Evolutionary conservation across 2,888 invertebrate species (phyloP).

Genomic region (Epinotia demarniana): DNA sequence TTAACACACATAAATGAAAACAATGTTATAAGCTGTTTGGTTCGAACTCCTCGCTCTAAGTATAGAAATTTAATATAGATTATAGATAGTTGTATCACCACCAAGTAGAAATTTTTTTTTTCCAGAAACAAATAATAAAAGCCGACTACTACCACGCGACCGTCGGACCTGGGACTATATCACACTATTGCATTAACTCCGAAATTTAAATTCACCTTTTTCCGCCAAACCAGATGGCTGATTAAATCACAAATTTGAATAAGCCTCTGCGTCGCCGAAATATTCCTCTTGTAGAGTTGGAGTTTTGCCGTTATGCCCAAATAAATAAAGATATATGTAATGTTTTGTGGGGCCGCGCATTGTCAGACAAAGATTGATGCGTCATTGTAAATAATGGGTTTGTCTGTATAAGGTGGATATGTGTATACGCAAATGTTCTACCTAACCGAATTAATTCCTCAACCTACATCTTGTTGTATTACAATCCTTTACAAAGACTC

Average conservation of each 20-base stretch:
- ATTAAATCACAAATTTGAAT: constrained; percentile 22
- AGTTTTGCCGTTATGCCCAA: constrained; percentile 19
- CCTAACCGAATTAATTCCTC: not conserved
- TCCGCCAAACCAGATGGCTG: not conserved
- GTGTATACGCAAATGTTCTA: constrained; percentile 1
- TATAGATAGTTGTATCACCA: not conserved
- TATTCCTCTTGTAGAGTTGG: constrained; percentile 10
- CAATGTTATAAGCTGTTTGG: not conserved
- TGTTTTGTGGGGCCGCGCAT: not conserved
- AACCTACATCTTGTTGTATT: not conserved
- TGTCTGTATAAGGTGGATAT: not conserved
- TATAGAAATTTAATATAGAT: not conserved
- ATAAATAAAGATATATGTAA: constrained; percentile 11
- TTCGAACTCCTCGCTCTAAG: not conserved
- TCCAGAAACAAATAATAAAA: not conserved
- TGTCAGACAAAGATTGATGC: constrained; percentile 22
- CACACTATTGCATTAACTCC: too few relatives aligned
- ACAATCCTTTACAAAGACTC: constrained; percentile 8
- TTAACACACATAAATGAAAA: constrained; percentile 4
- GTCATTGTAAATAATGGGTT: constrained; percentile 31
- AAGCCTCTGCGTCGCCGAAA: not conserved
- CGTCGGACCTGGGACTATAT: not conserved
- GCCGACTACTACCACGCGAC: not conserved
- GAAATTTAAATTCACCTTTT: constrained; percentile 16
- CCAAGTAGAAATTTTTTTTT: not conserved